These are phyloP conservation scores for Habrosyne pyritoides DNA, from an alignment of 2,888 invertebrate genomes.

Conservation along the genomic window DNA sequence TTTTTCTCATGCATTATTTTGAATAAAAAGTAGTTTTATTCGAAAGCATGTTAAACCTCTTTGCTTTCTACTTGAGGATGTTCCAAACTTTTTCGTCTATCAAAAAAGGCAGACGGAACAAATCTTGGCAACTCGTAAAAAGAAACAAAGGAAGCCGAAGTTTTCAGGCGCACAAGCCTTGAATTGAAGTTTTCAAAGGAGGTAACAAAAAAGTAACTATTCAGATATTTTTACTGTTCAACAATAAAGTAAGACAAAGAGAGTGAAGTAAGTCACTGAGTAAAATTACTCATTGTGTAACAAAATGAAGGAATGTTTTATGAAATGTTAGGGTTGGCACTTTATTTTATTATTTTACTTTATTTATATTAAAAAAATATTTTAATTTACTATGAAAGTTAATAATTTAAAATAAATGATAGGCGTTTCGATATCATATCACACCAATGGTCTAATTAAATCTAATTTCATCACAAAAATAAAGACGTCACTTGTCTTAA, in stretches of 20 bases:
- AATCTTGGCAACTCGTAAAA: neutral
- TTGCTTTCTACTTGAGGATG: neutral
- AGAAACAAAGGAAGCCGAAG: neutral
- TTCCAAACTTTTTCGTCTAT: neutral
- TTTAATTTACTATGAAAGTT: too few species aligned
- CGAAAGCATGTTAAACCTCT: neutral
- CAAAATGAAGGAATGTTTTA: conserved; percentile 7
- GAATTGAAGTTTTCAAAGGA: conserved; percentile 4
- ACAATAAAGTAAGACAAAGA: conserved; percentile 8
- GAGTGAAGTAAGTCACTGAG: conserved; percentile 6
- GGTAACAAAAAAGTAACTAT: neutral
- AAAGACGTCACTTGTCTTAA: too few species aligned
- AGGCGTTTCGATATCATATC: too few species aligned
- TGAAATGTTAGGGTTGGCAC: conserved; percentile 5
- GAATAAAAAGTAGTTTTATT: conserved; percentile 8
- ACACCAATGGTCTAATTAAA: neutral
- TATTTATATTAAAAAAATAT: too few species aligned
- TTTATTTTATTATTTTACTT: too few species aligned
- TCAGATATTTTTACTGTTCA: conserved; percentile 1
- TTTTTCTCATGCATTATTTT: too few species aligned
- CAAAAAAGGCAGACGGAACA: neutral
- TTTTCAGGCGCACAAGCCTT: neutral
- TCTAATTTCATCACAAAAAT: too few species aligned
- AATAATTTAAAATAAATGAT: too few species aligned
- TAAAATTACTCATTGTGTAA: conserved; percentile 7